Conservation (phyloP, 2,888 invertebrate genomes). For the Patella caerulea region DNA sequence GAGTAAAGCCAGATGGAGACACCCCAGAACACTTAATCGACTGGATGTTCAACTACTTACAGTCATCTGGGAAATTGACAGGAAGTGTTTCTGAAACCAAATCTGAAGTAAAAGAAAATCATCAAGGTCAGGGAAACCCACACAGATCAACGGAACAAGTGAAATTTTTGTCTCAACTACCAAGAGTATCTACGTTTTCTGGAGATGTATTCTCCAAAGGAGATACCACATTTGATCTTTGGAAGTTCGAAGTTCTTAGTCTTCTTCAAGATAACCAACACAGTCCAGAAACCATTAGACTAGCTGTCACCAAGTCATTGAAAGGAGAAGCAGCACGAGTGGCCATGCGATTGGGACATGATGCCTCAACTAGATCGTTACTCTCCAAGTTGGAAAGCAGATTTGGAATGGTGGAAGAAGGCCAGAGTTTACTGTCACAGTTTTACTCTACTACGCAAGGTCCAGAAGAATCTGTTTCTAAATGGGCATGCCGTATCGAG, state of each 20-base stretch:
- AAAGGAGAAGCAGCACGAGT: conserved; percentile 5
- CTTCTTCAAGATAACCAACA: neutral
- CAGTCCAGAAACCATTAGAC: neutral
- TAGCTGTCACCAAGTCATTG: neutral
- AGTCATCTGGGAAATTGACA: neutral
- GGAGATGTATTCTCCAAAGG: conserved; percentile 1
- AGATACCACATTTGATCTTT: neutral
- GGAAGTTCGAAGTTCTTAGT: neutral
- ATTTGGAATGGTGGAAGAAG: conserved; percentile 1
- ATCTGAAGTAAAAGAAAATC: neutral
- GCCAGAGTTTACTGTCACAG: neutral
- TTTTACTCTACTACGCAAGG: neutral
- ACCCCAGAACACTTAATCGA: neutral
- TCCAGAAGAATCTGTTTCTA: conserved; percentile 1
- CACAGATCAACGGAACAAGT: neutral
- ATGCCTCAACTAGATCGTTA: neutral
- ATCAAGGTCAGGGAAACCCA: neutral
- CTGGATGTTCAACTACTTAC: neutral
- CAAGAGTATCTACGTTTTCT: neutral
- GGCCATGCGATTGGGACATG: neutral
- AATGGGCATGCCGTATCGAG: neutral
- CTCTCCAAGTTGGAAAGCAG: neutral
- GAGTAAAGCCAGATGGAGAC: neutral
- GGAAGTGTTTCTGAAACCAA: neutral
- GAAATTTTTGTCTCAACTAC: neutral